Evolutionary conservation across 2,888 invertebrate species (phyloP).

Genomic region (Harmothoe impar): DNA sequence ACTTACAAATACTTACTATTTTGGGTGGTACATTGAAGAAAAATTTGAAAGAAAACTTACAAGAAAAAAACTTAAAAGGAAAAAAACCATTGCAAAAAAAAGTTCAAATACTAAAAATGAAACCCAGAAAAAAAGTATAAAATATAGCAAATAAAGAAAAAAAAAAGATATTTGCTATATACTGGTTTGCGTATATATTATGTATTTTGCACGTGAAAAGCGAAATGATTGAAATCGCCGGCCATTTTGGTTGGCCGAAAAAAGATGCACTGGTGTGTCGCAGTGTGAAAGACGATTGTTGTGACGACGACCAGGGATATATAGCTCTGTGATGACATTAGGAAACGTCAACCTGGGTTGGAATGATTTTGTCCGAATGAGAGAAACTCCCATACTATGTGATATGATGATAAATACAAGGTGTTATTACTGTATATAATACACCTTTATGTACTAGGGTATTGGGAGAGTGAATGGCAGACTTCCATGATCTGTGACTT

Average conservation of each 20-base stretch:
- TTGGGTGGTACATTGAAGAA: background rate
- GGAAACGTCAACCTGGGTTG: background rate
- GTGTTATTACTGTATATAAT: background rate
- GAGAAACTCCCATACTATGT: background rate
- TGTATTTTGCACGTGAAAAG: constrained; percentile 44
- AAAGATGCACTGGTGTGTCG: no score
- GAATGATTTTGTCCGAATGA: background rate
- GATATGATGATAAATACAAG: background rate
- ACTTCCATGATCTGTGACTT: no score
- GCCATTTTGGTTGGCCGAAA: no score
- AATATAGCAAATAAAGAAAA: constrained; percentile 5
- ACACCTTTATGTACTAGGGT: no score
- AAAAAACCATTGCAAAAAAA: constrained; percentile 30
- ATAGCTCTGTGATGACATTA: background rate
- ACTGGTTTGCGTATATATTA: constrained; percentile 17
- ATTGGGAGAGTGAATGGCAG: no score
- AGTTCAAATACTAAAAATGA: background rate
- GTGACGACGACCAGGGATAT: no score
- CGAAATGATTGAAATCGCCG: no score
- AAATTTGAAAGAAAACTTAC: background rate
- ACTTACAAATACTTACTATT: constrained; percentile 10
- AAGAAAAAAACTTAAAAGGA: background rate
- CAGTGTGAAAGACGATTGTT: no score
- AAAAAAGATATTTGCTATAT: constrained; percentile 10
- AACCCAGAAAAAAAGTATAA: constrained; percentile 50